Evolutionary conservation across 2,888 invertebrate species (phyloP), one percentile per base, ranked within the genome.

Genomic region (Eutolmus rufibarbis): DNA sequence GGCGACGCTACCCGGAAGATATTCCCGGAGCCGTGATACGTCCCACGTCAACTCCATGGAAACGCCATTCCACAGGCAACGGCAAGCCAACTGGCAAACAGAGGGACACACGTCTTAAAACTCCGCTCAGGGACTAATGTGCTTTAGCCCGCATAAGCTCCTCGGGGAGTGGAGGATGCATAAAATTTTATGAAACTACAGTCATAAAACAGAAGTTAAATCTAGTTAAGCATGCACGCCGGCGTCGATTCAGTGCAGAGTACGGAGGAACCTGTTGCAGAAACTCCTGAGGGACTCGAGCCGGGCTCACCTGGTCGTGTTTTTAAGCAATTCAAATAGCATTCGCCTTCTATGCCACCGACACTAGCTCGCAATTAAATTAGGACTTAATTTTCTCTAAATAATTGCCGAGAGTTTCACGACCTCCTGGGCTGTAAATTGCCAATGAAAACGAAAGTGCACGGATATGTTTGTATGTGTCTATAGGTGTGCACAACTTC

Each of bases 61-160:
- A 66, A 85, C 40, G 31, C 57, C 9, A 46, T 85, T 28, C 31
- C 12, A 85, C 74, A 19, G 16, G 40, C 19, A 84, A 37, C 31
- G 34, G n/a, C 37, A 34, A 85, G 85, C 46, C 85, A 74, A 40
- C 23, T 56, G 37, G 34, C n/a, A 46, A 84, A n/a, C 79, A 74
- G 74, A 85, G 74, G 74, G 74, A 85, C 74, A 74, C 85, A 85
- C 74, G 46, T 46, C 85, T 74, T 43, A 85, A 84, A 74, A 28
- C 74, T 51, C 43, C 46, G 85, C 37, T 28, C 51, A 2, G 74
- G 85, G 74, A 74, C 85, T 66, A 82, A 82, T 82, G 57, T 82
- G 9, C 37, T 82, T 37, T 46, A 31, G 74, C 43, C 28, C 23
- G 40, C 28, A 40, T 23, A 85, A 37, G 34, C 16, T 43, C 28